Evolutionary conservation across 2,888 invertebrate genomes (phyloP).

Genomic region (Encarsia formosa): DNA sequence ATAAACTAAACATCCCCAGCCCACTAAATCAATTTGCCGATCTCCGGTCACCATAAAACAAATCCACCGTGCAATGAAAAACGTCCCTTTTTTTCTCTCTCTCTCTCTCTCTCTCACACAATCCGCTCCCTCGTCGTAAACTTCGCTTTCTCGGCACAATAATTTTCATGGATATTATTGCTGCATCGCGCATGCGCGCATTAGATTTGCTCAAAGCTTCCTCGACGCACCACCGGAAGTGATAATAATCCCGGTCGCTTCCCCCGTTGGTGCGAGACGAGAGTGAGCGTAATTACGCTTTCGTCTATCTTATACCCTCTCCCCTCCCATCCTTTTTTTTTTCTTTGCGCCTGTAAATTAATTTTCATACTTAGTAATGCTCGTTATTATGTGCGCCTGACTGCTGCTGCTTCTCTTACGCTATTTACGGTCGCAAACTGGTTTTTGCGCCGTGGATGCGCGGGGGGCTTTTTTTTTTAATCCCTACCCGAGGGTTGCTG

Average conservation of each 20-base stretch:
- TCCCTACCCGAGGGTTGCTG: neutral
- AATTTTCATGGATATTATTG: neutral
- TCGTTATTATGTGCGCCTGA: slow-evolving; percentile 10
- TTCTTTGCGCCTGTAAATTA: slow-evolving; percentile 14
- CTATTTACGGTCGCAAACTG: neutral
- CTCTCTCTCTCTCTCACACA: no score
- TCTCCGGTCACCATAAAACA: no score
- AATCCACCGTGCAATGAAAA: no score
- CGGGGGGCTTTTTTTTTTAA: neutral
- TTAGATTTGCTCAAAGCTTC: slow-evolving; percentile 38
- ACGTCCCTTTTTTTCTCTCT: no score
- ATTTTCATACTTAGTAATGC: slow-evolving; percentile 17
- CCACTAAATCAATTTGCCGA: no score
- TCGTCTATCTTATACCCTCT: slow-evolving; percentile 5
- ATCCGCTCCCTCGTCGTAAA: no score
- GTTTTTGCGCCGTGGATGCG: neutral
- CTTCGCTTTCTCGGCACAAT: no score
- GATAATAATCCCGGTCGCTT: slow-evolving; percentile 39
- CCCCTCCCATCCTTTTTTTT: slow-evolving; percentile 4
- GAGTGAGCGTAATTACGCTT: slow-evolving; percentile 10
- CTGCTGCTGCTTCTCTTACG: slow-evolving; percentile 9
- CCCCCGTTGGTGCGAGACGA: neutral
- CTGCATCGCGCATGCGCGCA: slow-evolving; percentile 30
- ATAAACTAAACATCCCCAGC: no score
- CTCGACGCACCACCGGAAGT: slow-evolving; percentile 37